These are phyloP conservation scores for Orchesella cincta DNA, from an alignment of 1,140 invertebrate genomes.

Conservation along the genomic window DNA sequence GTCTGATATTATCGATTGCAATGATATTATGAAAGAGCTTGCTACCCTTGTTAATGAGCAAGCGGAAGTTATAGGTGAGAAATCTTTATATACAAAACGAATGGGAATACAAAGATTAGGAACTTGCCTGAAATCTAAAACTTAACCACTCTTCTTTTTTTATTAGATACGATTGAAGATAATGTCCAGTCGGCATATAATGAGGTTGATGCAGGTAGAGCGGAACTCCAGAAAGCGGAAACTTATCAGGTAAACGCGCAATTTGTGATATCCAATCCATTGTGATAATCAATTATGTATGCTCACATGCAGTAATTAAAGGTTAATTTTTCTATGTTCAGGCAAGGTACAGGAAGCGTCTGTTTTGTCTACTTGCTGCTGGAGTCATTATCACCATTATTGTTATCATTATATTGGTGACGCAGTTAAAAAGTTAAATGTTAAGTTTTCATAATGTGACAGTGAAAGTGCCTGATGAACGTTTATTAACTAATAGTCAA, in stretches of 20 bases:
- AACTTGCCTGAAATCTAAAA: constrained; percentile 17
- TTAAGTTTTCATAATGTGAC: neutral
- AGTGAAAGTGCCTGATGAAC: neutral
- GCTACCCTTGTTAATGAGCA: constrained; percentile 78
- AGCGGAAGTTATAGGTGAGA: constrained; percentile 77
- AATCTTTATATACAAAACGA: constrained; percentile 28
- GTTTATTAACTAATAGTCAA: too few relatives aligned
- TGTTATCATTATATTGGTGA: constrained; percentile 66
- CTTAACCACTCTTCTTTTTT: constrained; percentile 50
- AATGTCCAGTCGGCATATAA: constrained; percentile 76
- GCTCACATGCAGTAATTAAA: neutral
- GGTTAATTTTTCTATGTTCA: constrained; percentile 42
- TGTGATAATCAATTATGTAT: neutral
- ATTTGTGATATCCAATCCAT: neutral
- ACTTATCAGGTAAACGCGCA: constrained; percentile 65
- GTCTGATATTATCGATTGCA: constrained; percentile 83
- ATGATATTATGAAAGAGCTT: constrained; percentile 89
- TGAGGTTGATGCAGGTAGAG: constrained; percentile 74
- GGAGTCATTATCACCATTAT: constrained; percentile 67
- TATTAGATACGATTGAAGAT: constrained; percentile 82
- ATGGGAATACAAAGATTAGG: constrained; percentile 4
- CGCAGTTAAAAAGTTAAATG: constrained; percentile 56
- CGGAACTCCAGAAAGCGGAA: constrained; percentile 75
- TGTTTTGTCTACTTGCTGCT: constrained; percentile 67
- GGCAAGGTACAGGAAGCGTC: constrained; percentile 69